Conservation (phyloP, 2,888 invertebrate genomes). For the Chrysolina haemoptera region DNA sequence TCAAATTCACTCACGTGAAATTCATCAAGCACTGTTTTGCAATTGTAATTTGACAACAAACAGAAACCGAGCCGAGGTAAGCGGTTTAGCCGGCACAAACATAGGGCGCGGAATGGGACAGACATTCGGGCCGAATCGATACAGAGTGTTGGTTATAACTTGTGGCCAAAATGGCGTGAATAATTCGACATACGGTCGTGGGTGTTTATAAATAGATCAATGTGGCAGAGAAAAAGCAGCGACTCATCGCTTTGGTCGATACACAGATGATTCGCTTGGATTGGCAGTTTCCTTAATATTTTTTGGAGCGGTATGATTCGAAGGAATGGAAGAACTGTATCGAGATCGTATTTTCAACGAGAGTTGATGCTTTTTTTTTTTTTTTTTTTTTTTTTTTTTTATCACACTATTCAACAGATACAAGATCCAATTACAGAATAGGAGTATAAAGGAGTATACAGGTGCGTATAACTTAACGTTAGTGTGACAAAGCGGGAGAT, state of each 20-base stretch:
- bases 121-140: constrained; percentile 44
- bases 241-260: constrained; percentile 7
- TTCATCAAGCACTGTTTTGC: constrained; percentile 15
- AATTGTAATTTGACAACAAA: constrained; percentile 32
- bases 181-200: constrained; percentile 43
- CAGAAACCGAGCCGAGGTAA: constrained; percentile 18
- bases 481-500: too few species aligned
- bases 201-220: constrained; percentile 47
- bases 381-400: too few species aligned
- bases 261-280: constrained; percentile 16
- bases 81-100: constrained; percentile 33
- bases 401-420: too few species aligned
- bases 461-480: too few species aligned
- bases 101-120: constrained; percentile 28
- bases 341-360: neutral
- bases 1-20: neutral
- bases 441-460: too few species aligned
- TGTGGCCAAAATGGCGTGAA: constrained; percentile 41
- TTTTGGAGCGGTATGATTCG: neutral
- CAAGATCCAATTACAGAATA: too few species aligned
- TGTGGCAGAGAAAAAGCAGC: neutral
- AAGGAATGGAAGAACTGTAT: neutral
- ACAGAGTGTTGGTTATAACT: constrained; percentile 35
- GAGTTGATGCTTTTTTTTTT: too few species aligned
- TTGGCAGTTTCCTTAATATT: neutral